Evolutionary conservation across 1,140 invertebrate genomes (phyloP).

Genomic region (Bactericera cockerelli): DNA sequence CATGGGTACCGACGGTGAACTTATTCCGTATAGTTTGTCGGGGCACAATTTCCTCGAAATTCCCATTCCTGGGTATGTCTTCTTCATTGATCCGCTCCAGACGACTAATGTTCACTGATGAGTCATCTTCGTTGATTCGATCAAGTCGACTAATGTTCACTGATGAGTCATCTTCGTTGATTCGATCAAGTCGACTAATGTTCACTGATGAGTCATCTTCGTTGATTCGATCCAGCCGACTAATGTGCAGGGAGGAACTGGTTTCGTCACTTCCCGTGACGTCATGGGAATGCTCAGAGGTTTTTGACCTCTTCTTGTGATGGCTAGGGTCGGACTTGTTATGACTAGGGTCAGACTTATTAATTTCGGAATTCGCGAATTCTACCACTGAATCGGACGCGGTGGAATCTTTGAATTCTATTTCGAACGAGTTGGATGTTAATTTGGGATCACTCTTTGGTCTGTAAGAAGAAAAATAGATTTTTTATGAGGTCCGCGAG

Average conservation of each 20-base stretch:
- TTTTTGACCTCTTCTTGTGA: background rate
- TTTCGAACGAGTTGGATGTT: background rate
- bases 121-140: no score
- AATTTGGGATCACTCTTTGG: background rate
- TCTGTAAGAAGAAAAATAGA: background rate
- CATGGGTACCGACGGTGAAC: background rate
- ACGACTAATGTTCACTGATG: no score
- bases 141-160: no score
- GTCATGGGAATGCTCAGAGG: no score
- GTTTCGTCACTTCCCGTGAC: no score
- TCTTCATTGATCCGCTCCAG: background rate
- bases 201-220: no score
- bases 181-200: no score
- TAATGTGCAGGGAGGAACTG: no score
- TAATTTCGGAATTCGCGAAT: background rate
- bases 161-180: no score
- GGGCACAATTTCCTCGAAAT: no score
- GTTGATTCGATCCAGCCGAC: background rate
- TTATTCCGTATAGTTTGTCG: no score
- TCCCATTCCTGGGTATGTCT: no score
- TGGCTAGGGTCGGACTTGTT: background rate
- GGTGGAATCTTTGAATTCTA: conserved; percentile 1
- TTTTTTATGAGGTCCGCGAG: background rate
- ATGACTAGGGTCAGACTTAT: background rate
- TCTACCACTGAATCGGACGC: background rate